These are phyloP conservation scores for Mico argentatus DNA, from an alignment of 2,797 vertebrate species.

Conservation along the genomic window DNA sequence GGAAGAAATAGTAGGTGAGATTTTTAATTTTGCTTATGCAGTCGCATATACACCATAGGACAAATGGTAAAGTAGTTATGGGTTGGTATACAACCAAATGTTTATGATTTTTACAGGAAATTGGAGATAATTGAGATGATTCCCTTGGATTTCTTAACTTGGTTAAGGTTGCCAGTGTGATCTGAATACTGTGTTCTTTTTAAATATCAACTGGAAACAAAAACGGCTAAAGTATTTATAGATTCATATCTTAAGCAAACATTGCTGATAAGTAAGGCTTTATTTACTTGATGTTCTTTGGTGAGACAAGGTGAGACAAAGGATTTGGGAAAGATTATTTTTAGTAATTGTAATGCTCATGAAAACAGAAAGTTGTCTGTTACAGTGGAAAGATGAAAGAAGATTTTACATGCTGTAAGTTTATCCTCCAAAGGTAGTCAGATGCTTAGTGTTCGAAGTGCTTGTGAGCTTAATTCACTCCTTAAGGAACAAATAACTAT, in stretches of 20 bases:
- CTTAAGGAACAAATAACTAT: conserved; percentile 41
- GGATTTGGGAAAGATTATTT: not conserved
- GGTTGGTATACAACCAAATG: not conserved
- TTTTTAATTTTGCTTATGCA: not conserved
- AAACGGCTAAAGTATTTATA: conserved; percentile 39
- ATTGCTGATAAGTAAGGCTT: conserved; percentile 13
- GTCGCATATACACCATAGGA: not conserved
- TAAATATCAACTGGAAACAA: not conserved
- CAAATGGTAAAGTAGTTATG: not conserved
- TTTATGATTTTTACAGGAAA: conserved; percentile 9
- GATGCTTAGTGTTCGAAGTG: conserved; percentile 40
- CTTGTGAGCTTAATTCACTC: conserved; percentile 62
- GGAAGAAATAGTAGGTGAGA: not conserved
- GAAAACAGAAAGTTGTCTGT: conserved; percentile 41
- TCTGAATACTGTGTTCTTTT: conserved; percentile 61
- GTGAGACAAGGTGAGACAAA: conserved; percentile 44
- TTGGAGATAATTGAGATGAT: not conserved
- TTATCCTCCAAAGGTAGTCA: conserved; percentile 20
- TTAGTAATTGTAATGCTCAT: conserved; percentile 11
- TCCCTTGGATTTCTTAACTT: not conserved
- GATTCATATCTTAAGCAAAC: conserved; percentile 25
- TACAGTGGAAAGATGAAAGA: conserved; percentile 40
- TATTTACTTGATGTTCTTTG: conserved; percentile 20
- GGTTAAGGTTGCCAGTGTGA: not conserved
- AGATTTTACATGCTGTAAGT: conserved; percentile 5